Evolutionary conservation across 92 coral and sea anemone species (phyloP).

Genomic region (Virgularia gustaviana): DNA sequence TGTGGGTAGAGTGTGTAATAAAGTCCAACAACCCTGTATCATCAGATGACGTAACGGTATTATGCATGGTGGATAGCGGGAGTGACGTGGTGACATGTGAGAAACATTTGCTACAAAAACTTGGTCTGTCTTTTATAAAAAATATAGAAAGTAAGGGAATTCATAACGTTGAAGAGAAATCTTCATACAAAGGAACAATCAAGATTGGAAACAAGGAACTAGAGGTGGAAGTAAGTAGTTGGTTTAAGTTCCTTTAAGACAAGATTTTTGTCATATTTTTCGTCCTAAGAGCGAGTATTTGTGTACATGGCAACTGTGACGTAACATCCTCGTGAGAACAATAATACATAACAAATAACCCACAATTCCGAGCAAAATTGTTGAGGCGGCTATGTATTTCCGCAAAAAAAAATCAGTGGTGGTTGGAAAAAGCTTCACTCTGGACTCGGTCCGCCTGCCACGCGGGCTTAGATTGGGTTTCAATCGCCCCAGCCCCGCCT

Average conservation of each 20-base stretch:
- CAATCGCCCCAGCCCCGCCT: no score
- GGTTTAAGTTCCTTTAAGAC: neutral
- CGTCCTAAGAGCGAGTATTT: no score
- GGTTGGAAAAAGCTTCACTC: no score
- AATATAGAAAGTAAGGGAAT: constrained; percentile 65
- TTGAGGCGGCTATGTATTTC: no score
- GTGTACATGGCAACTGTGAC: no score
- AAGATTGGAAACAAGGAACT: constrained; percentile 61
- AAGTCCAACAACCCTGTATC: constrained; percentile 10
- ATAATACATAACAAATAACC: no score
- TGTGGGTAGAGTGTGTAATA: constrained; percentile 14
- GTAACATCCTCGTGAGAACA: no score
- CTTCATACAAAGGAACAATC: constrained; percentile 51
- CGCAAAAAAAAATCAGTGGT: no score
- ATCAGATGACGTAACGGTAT: constrained; percentile 35
- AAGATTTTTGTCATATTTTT: neutral
- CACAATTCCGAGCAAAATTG: no score
- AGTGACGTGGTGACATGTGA: constrained; percentile 79
- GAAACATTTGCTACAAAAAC: constrained; percentile 13
- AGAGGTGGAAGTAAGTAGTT: constrained; percentile 58
- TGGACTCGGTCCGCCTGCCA: no score
- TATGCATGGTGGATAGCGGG: constrained; percentile 70
- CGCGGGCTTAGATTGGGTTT: no score
- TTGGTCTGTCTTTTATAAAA: constrained; percentile 40
- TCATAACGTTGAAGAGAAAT: constrained; percentile 47